A percentile compares a stretch with the other conserved stretches of the same genome.
Conservation (phyloP, 2,888 invertebrate genomes). For the Crocallis elinguaria region DNA sequence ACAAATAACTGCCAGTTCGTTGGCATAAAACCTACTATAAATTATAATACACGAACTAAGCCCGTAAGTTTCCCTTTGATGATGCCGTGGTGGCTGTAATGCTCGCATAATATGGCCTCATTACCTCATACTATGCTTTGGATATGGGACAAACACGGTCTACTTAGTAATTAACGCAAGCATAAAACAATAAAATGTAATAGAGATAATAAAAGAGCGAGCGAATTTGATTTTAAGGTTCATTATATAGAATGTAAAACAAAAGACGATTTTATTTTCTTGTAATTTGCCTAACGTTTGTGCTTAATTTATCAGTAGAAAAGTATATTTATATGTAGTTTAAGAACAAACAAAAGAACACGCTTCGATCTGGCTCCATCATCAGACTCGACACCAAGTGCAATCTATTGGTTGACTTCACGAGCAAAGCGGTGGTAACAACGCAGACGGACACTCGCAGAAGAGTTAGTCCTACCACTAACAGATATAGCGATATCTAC, state of each 20-base stretch:
- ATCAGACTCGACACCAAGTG: too few species aligned
- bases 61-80: conserved; percentile 32
- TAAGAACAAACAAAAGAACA: too few species aligned
- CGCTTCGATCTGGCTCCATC: too few species aligned
- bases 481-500: too few species aligned
- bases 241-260: neutral
- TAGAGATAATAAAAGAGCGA: neutral
- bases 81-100: conserved; percentile 30
- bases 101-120: conserved; percentile 29
- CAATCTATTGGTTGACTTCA: too few species aligned
- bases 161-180: conserved; percentile 11
- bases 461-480: too few species aligned
- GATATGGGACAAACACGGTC: conserved; percentile 22
- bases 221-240: neutral
- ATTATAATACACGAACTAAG: conserved; percentile 31
- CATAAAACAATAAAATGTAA: conserved; percentile 1
- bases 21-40: conserved; percentile 14
- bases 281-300: too few species aligned
- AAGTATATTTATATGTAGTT: too few species aligned
- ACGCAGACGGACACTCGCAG: too few species aligned
- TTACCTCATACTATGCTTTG: conserved; percentile 27
- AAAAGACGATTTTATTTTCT: too few species aligned
- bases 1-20: conserved; percentile 17
- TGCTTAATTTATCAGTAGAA: too few species aligned
- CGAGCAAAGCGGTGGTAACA: too few species aligned